These are phyloP conservation scores for Telenomus remus DNA, from an alignment of 1,140 invertebrate genomes.

Conservation along the genomic window DNA sequence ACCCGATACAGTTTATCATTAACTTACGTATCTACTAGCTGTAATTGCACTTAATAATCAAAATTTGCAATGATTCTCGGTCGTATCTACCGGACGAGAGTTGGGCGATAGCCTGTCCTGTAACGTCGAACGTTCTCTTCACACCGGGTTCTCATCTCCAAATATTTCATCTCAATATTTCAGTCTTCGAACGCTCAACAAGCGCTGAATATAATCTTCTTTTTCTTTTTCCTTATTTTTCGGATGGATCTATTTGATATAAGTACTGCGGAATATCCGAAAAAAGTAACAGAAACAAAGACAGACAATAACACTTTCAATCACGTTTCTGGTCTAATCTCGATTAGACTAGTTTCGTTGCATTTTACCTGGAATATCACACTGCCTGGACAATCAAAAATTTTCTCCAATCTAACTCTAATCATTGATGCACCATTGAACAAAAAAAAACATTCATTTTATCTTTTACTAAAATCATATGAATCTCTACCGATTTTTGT, in stretches of 20 bases:
- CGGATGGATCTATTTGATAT: slow-evolving; percentile 42
- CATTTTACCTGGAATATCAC: slow-evolving; percentile 48
- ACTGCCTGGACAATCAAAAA: slow-evolving; percentile 5
- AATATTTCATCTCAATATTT: neutral
- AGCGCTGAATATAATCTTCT: neutral
- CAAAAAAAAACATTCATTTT: no score
- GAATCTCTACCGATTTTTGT: no score
- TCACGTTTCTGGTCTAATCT: slow-evolving; percentile 54
- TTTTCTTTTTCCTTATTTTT: slow-evolving; percentile 2
- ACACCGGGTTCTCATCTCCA: slow-evolving; percentile 15
- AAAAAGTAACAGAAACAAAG: slow-evolving; percentile 13
- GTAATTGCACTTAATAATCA: slow-evolving; percentile 59
- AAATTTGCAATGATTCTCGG: slow-evolving; percentile 27
- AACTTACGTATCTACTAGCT: slow-evolving; percentile 48
- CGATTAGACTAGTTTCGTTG: slow-evolving; percentile 58
- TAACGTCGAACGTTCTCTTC: slow-evolving; percentile 27
- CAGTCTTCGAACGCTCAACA: neutral
- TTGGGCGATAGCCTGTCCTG: slow-evolving; percentile 37
- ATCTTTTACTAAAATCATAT: no score
- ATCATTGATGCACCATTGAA: slow-evolving; percentile 18
- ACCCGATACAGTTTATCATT: slow-evolving; percentile 20
- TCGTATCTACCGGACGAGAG: slow-evolving; percentile 30
- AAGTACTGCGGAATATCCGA: slow-evolving; percentile 53
- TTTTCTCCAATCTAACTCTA: neutral
- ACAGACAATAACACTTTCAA: slow-evolving; percentile 3